Evolutionary conservation across 2,797 vertebrate species (phyloP), one percentile per base, ranked within the genome.

Genomic region (Bovichtus variegatus): DNA sequence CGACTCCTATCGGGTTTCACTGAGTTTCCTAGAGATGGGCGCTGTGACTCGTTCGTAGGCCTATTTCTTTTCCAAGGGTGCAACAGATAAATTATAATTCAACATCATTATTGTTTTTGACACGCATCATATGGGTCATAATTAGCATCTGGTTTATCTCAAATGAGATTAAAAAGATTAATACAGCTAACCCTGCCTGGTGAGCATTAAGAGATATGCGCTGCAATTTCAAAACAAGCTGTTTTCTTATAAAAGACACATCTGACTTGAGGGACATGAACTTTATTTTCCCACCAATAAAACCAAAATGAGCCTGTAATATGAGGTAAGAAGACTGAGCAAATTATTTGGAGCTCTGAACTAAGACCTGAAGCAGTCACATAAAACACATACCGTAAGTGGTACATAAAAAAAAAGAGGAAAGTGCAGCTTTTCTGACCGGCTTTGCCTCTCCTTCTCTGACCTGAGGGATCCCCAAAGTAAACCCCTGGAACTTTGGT

Each of bases 1-100:
- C 18, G 9, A 18, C 71, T 53, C 4, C 4, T 47, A 40, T 71
- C 27, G 44, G 53, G 60, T 89, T 78, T 79, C 74, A 58, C 21
- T 18, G 54, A 38, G 51, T 68, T 61, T 78, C 68, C 25, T 70
- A 12, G 81, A 85, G 54, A 61, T 43, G 34, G 11, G 4, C 10
- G 36, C 66, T 18, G 41, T 57, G 58, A 65, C 44, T 61, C 9
- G 5, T 18, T 13, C 25, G 13, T 31, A 9, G 8, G 31, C 31
- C 34, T 27, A 9, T 50, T 31, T 69, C 31, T 62, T 49, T 63
- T 61, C 8, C 47, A 46, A 49, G 18, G 6, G 1, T n/a, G 2
- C 27, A 27, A 21, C 16, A 40, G 3, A 16, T 23, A 31, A 67
- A 41, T 16, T 13, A 16, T 25, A 13, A 34, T 44, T 59, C 0